Evolutionary conservation across 2,888 invertebrate species (phyloP).

Genomic region (Sepiola atlantica): DNA sequence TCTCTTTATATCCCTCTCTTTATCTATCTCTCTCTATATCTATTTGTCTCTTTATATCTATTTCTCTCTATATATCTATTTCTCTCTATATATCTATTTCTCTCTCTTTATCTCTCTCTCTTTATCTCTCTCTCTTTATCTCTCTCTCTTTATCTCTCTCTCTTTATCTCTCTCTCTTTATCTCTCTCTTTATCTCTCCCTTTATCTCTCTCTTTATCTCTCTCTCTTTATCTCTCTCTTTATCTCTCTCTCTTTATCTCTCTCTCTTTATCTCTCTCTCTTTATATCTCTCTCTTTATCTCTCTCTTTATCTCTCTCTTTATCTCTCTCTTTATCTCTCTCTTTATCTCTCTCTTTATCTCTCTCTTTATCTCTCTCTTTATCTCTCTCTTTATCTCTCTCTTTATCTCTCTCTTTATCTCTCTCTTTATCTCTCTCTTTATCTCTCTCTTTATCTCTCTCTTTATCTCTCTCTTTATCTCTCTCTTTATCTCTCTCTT

Average conservation of each 20-base stretch:
- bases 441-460: neutral
- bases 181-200: neutral
- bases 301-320: neutral
- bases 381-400: neutral
- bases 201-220: fast-evolving
- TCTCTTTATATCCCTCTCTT: neutral
- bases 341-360: neutral
- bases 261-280: too few species aligned
- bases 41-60: neutral
- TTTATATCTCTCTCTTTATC: too few species aligned
- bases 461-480: neutral
- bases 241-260: too few species aligned
- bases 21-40: neutral
- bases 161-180: neutral
- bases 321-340: neutral
- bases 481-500: neutral
- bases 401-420: neutral
- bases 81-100: neutral
- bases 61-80: neutral
- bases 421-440: neutral
- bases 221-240: fast-evolving
- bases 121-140: neutral
- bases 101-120: neutral
- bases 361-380: neutral
- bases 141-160: neutral